Evolutionary conservation across 35 echinoderm and acorn worm species (phyloP), one percentile per base, ranked within the genome.

Genomic region (Anneissia japonica): DNA sequence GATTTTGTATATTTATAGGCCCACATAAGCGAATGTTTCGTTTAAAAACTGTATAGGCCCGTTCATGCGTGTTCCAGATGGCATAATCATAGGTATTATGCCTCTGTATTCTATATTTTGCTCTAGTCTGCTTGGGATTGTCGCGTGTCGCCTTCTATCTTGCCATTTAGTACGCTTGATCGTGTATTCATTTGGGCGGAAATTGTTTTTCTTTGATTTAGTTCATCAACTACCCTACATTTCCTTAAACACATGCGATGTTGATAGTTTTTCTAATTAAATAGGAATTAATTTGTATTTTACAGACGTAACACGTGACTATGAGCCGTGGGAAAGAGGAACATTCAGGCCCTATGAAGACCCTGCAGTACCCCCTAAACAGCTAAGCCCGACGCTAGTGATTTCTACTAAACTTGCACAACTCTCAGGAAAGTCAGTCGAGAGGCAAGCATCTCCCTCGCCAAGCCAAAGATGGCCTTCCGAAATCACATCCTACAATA

Each of bases 401-500:
- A 64, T 64, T 19, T 64, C 51, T 6, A 64, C 51, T 12, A 64
- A 64, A 64, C 51, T 64, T 16, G 51, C 51, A 64, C 51, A 64
- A 23, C 19, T 64, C 1, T 64, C 51, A 26, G 51, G 10, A 23
- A 64, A 64, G 51, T 16, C 51, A 26, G 21, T 23, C 2, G 51
- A 64, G 19, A 3, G n/a, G 10, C 36, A 30, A 40, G 28, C 36
- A 13, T 81, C 36, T 23, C 35, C 37, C 9, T 37, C 79, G 10
- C 17, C 32, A 30, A 10, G 36, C 31, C 35, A 39, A 40, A 6
- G 80, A n/a, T 97, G 84, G 87, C 94, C 88, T 0, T 80, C 80
- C 40, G 94, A 92, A 39, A 92, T 92, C 5, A 90, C 90, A 31
- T 89, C 82, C 35, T 97, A 97, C 51, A 90, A 92, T 28, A 92